Evolutionary conservation across 2,888 invertebrate genomes (phyloP).

Genomic region (Melipona beecheii): DNA sequence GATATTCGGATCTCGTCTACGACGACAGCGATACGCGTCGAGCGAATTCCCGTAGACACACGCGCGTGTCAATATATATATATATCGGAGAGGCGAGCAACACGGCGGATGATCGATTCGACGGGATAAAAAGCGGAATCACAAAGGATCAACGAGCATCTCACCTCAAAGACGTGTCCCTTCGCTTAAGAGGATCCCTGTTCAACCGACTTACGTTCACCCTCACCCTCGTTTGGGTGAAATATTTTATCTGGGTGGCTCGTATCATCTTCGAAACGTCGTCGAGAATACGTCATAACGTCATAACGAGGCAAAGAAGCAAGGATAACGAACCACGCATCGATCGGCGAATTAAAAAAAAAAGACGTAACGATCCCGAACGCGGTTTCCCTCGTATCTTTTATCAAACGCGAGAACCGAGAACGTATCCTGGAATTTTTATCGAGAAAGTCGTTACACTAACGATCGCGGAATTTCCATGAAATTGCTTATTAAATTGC

Average conservation of each 20-base stretch:
- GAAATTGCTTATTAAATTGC: constrained; percentile 83
- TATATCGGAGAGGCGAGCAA: constrained; percentile 50
- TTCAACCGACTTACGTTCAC: constrained; percentile 44
- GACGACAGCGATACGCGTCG: constrained; percentile 33
- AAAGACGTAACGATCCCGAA: not conserved
- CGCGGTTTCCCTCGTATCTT: not conserved
- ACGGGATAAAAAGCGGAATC: constrained; percentile 80
- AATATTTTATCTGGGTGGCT: constrained; percentile 52
- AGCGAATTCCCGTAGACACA: constrained; percentile 9
- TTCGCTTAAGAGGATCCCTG: constrained; percentile 45
- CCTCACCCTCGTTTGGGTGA: constrained; percentile 26
- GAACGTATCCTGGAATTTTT: constrained; percentile 53
- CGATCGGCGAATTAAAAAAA: not conserved
- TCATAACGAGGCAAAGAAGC: not conserved
- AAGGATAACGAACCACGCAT: not conserved
- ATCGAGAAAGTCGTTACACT: constrained; percentile 69
- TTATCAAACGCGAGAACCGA: not conserved
- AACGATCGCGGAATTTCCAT: constrained; percentile 80
- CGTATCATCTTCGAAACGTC: constrained; percentile 37
- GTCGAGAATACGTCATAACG: not conserved
- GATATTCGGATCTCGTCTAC: constrained; percentile 57
- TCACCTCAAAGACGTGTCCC: constrained; percentile 55
- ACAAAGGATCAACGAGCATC: constrained; percentile 79
- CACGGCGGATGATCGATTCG: constrained; percentile 81
- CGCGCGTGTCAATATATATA: constrained; percentile 6